Conservation (phyloP, 2,113 vertebrate species). For the Xiphias gladius region DNA sequence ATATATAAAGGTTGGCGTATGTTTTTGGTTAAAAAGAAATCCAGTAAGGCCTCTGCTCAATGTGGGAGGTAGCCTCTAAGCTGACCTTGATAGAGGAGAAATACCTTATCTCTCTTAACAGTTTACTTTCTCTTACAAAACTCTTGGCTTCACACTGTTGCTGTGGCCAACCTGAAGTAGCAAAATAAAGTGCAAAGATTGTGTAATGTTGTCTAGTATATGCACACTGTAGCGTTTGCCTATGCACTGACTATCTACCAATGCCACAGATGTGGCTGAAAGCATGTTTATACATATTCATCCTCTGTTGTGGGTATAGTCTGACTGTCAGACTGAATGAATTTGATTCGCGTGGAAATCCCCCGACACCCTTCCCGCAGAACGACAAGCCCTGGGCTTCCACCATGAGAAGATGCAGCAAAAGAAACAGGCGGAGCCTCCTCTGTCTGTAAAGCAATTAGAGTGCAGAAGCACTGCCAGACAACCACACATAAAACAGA, state of each 20-base stretch:
- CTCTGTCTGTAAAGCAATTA: slow-evolving; percentile 42
- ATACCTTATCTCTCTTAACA: slow-evolving; percentile 57
- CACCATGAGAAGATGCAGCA: slow-evolving; percentile 37
- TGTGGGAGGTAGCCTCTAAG: slow-evolving; percentile 16
- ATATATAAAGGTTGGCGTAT: neutral
- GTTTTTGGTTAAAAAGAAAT: neutral
- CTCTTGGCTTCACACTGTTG: neutral
- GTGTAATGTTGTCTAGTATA: slow-evolving; percentile 6
- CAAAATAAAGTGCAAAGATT: slow-evolving; percentile 32
- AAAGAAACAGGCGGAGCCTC: slow-evolving; percentile 43
- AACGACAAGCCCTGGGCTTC: slow-evolving; percentile 34
- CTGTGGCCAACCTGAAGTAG: neutral
- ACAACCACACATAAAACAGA: slow-evolving; percentile 43
- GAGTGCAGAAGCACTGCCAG: slow-evolving; percentile 47
- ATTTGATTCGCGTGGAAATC: slow-evolving; percentile 58
- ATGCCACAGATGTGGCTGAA: slow-evolving; percentile 32
- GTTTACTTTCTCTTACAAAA: slow-evolving; percentile 66
- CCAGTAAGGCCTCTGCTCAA: neutral
- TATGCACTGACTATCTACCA: slow-evolving; percentile 1
- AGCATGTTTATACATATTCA: slow-evolving; percentile 14
- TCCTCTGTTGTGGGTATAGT: slow-evolving; percentile 24
- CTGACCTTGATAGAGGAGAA: slow-evolving; percentile 51
- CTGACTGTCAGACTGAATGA: slow-evolving; percentile 3
- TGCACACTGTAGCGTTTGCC: neutral
- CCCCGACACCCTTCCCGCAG: slow-evolving; percentile 31